Conservation (phyloP, 2,888 invertebrate genomes). For the Eristalis intricaria region DNA sequence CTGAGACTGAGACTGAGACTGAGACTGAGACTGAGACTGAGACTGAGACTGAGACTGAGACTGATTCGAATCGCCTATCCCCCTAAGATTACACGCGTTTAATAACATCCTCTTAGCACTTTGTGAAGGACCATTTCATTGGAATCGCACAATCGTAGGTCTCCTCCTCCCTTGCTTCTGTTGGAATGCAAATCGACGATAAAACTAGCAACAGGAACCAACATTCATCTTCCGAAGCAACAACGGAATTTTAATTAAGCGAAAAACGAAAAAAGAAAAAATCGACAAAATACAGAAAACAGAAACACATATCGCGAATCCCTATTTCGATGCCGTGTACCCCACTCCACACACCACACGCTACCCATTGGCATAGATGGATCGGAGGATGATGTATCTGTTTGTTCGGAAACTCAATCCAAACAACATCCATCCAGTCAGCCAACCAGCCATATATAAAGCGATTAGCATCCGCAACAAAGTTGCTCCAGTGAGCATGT, state of each 20-base stretch:
- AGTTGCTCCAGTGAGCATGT: constrained; percentile 71
- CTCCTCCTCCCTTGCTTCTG: not conserved
- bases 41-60: too few species aligned
- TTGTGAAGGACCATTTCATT: too few species aligned
- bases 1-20: too few species aligned
- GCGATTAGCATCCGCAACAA: constrained; percentile 72
- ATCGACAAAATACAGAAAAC: constrained; percentile 1
- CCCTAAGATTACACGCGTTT: too few species aligned
- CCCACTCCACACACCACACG: constrained; percentile 20
- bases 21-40: too few species aligned
- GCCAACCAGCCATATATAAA: constrained; percentile 58
- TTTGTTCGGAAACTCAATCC: constrained; percentile 67
- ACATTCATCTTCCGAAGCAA: constrained; percentile 5
- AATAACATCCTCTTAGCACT: too few species aligned
- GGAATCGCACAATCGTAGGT: not conserved
- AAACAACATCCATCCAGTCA: constrained; percentile 60
- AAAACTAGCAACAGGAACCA: constrained; percentile 48
- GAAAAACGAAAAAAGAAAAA: not conserved
- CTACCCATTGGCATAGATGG: constrained; percentile 4
- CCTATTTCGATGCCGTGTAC: constrained; percentile 27
- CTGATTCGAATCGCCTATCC: too few species aligned
- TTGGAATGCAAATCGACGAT: constrained; percentile 46
- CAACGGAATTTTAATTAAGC: constrained; percentile 53
- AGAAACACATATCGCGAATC: constrained; percentile 33
- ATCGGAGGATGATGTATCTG: constrained; percentile 65